phyloP scores from a whole-genome alignment of 2,113 vertebrate genomes.

The Bos javanicus region DNA sequence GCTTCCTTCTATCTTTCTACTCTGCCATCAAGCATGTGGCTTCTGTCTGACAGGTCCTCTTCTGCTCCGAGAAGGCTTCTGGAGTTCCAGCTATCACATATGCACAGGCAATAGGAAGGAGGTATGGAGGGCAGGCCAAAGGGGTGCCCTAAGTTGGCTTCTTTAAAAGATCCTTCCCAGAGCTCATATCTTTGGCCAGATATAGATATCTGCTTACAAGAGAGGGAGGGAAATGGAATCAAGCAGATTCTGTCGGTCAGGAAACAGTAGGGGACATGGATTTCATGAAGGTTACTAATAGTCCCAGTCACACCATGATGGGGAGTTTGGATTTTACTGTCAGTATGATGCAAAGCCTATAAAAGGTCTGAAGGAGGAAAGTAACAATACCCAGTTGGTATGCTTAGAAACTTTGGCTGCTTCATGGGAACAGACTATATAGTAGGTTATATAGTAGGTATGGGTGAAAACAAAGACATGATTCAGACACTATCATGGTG shows the following conservation, averaged over 20 bases:
- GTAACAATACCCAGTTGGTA: not conserved
- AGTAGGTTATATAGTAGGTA: not conserved
- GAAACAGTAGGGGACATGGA: not conserved
- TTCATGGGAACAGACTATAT: not conserved
- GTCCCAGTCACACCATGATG: not conserved
- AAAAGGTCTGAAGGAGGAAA: not conserved
- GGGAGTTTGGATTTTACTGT: not conserved
- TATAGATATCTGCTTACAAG: not conserved
- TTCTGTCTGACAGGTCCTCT: not conserved
- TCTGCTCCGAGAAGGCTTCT: not conserved
- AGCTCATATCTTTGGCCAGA: not conserved
- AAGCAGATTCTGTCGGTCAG: not conserved
- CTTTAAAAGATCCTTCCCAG: not conserved
- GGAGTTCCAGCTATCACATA: not conserved
- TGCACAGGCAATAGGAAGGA: not conserved
- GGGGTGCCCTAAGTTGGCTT: not conserved
- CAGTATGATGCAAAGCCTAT: not conserved
- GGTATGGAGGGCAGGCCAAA: not conserved
- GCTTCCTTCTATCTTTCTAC: not conserved
- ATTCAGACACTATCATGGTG: not conserved
- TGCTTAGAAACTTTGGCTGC: not conserved
- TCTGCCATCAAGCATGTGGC: not conserved
- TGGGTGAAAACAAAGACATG: not conserved
- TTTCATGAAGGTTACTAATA: not conserved
- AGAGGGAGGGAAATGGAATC: not conserved